Percentiles rank a stretch among this genome's conserved stretches.
Conservation (phyloP, 2,113 vertebrate species). For the Phalacrocorax brasilianus region DNA sequence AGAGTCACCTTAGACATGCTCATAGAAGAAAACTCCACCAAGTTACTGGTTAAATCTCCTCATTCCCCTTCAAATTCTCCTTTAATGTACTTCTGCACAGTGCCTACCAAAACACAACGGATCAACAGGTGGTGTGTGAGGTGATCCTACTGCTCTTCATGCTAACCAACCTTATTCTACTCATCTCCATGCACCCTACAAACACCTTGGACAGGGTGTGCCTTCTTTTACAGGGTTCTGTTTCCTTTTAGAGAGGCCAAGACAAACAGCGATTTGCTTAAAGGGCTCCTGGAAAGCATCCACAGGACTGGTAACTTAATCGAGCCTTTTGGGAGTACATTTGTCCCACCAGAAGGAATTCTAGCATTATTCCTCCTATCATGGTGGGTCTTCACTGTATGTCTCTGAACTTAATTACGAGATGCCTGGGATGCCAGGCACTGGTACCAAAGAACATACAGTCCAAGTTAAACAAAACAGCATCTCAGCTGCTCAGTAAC, state of each 20-base stretch:
- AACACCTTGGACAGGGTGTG: background rate
- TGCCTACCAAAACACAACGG: background rate
- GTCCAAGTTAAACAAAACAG: background rate
- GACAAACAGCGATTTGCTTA: background rate
- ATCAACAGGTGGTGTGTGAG: background rate
- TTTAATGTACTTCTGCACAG: background rate
- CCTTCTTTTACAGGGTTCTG: background rate
- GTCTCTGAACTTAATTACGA: background rate
- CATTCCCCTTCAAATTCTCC: background rate
- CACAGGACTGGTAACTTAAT: background rate
- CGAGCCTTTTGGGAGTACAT: fast-evolving
- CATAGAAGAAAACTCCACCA: background rate
- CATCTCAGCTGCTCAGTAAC: background rate
- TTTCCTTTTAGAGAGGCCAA: background rate
- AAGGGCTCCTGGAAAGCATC: background rate
- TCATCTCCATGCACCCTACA: background rate
- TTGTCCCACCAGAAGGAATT: background rate
- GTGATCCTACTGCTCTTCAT: background rate
- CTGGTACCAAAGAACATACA: background rate
- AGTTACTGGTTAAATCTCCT: background rate
- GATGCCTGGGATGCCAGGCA: background rate
- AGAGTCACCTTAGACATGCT: fast-evolving
- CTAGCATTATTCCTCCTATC: background rate
- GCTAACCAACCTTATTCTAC: background rate
- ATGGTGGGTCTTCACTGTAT: background rate